Percentiles rank a stretch among this genome's conserved stretches.
phyloP scores from a whole-genome alignment of 1,140 invertebrate species.

The Musca vetustissima region DNA sequence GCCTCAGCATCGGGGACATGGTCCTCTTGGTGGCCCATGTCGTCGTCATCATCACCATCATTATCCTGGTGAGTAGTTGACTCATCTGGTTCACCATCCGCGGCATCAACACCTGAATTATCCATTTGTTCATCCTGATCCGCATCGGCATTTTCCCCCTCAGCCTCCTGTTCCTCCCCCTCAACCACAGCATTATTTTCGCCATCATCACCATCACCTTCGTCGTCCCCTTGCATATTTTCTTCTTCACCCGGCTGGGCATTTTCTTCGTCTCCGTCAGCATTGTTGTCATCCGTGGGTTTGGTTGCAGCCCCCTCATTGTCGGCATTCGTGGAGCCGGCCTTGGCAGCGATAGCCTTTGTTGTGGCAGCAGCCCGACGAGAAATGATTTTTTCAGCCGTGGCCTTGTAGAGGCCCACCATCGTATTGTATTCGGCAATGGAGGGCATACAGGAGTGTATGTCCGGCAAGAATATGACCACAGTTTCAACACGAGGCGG shows the following conservation, averaged over 20 bases:
- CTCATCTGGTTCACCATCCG: background rate
- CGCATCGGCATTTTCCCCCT: background rate
- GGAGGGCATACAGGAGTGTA: slow-evolving; percentile 88
- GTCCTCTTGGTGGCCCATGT: background rate
- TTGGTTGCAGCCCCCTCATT: slow-evolving; percentile 25
- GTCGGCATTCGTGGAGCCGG: slow-evolving; percentile 51
- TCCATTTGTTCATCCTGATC: background rate
- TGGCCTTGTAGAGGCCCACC: slow-evolving; percentile 73
- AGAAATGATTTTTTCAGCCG: slow-evolving; percentile 35
- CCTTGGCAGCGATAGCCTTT: slow-evolving; percentile 15
- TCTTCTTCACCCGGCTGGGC: too few species aligned
- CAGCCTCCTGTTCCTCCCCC: background rate
- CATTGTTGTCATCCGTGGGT: slow-evolving; percentile 1
- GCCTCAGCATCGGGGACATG: background rate
- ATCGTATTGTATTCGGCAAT: slow-evolving; percentile 83
- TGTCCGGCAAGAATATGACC: slow-evolving; percentile 96
- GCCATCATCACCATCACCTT: background rate
- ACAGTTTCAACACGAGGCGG: slow-evolving; percentile 87
- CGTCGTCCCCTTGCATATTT: background rate
- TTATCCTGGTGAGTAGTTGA: background rate
- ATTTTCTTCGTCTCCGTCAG: background rate
- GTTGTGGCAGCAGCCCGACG: slow-evolving; percentile 11
- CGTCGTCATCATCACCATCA: background rate
- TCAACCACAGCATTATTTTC: background rate
- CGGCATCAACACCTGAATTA: background rate